Evolutionary conservation across 2,888 invertebrate genomes (phyloP).

Genomic region (Napeogenes inachia): DNA sequence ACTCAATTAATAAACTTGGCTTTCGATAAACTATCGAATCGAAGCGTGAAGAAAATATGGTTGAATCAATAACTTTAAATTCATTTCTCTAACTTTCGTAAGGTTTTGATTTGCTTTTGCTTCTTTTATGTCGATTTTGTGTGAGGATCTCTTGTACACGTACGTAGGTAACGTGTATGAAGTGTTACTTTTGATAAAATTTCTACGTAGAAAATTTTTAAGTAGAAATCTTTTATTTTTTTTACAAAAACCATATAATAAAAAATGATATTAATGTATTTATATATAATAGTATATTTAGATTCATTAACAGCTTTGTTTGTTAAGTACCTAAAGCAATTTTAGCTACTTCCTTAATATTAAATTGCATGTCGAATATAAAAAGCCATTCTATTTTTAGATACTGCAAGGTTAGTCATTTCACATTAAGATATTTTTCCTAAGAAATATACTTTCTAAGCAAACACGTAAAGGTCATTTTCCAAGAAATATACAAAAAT

Average conservation of each 20-base stretch:
- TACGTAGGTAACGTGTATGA: not conserved
- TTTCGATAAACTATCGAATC: conserved; percentile 39
- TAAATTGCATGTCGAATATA: not conserved
- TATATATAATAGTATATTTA: too few species aligned
- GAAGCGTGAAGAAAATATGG: conserved; percentile 31
- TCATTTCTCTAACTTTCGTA: conserved; percentile 25
- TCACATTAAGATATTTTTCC: not conserved
- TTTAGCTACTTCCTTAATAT: not conserved
- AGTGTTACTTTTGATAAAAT: too few species aligned
- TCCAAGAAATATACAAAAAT: too few species aligned
- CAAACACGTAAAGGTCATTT: conserved; percentile 4
- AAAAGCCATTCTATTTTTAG: not conserved
- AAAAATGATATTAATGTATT: too few species aligned
- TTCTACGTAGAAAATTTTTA: too few species aligned
- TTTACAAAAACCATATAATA: too few species aligned
- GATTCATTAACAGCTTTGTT: too few species aligned
- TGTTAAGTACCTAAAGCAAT: not conserved
- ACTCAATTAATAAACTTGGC: conserved; percentile 64
- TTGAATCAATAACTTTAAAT: conserved; percentile 26
- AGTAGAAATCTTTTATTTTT: too few species aligned
- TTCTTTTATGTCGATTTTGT: conserved; percentile 11
- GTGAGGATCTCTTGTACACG: not conserved
- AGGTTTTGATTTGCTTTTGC: conserved; percentile 21
- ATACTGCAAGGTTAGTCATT: not conserved
- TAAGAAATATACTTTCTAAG: not conserved